Percentiles rank a stretch among this genome's conserved stretches.
Evolutionary conservation across 2,113 vertebrate genomes (phyloP).

Genomic region (Cebidichthys violaceus): DNA sequence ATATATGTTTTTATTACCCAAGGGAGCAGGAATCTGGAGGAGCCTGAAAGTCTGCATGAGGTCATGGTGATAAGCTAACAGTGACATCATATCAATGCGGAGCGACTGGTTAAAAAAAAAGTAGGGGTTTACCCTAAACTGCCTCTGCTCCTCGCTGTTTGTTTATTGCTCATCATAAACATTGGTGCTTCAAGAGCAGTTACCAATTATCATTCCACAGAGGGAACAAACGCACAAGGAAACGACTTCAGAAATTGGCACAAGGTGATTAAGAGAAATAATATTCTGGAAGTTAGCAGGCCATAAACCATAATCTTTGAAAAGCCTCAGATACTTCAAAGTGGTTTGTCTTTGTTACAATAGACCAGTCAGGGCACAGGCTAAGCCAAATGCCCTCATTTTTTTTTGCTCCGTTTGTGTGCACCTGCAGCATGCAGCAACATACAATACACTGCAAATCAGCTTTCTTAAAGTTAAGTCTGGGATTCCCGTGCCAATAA

Average conservation of each 20-base stretch:
- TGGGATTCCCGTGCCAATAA: neutral
- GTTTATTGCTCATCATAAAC: constrained; percentile 74
- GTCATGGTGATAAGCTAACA: constrained; percentile 64
- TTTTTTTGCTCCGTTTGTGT: neutral
- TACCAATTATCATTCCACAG: constrained; percentile 73
- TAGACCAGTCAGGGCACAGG: neutral
- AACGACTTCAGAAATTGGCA: constrained; percentile 39
- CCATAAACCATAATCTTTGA: neutral
- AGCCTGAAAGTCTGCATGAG: constrained; percentile 73
- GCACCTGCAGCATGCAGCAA: neutral
- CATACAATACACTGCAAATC: neutral
- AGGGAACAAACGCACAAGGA: constrained; percentile 19
- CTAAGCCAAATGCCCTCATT: neutral
- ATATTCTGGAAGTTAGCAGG: neutral
- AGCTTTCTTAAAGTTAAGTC: neutral
- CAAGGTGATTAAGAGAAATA: constrained; percentile 37
- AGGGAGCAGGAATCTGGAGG: constrained; percentile 70
- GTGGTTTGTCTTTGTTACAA: neutral
- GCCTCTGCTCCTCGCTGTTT: constrained; percentile 47
- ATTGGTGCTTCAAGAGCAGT: constrained; percentile 62
- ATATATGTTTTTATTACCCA: constrained; percentile 26
- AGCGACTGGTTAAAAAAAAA: constrained; percentile 18
- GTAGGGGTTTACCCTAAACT: constrained; percentile 55
- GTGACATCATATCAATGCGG: constrained; percentile 57
- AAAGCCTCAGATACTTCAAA: neutral